Base-by-base conservation (phyloP, 2,113 vertebrate genomes). In the Rhizomys pruinosus region DNA sequence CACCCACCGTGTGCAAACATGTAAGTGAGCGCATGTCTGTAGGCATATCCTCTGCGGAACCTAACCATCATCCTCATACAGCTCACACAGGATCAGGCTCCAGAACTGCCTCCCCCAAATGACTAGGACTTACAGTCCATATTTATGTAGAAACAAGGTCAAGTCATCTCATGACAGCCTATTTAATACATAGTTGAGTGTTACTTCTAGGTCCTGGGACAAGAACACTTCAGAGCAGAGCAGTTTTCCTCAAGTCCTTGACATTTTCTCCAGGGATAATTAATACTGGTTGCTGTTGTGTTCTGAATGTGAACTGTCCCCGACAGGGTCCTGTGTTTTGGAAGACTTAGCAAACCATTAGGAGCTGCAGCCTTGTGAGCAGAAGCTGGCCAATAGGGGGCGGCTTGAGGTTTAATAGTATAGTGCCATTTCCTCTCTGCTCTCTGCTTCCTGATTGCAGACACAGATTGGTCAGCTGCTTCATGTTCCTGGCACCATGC, bases 131-230 rank as follows among this genome's bases (percentile, higher is more conserved):
- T 80, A 89, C 34, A 91, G 59, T 23, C 57, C 34, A 20, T 32
- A 92, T 32, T 77, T 88, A 69, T 55, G 85, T 27, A 91, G 79
- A 91, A 94, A 73, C 44, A 42, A 42, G 44, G 32, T 80, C 44
- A 29, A 77, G 17, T 59, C 17, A 52, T 80, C 68, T 74, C 73
- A 76, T 9, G 44, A 81, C 27, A 88, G 82, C 39, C 59, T 69
- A 34, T 64, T 84, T 85, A 39, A 85, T 17, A 81, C 8, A 23
- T 44, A 71, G 29, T 44, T 42, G 34, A 79, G 57, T 44, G 42
- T n/a, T n/a, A 39, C 4, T 59, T 87, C 32, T 42, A 27, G 16
- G 71, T 94, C 34, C 44, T 19, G 71, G 68, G 69, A 17, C 11
- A 34, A 32, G 34, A 39, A 13, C 23, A 66, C 32, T 68, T 64